phyloP scores from a whole-genome alignment of 1,140 invertebrate genomes.

The Propsilocerus akamusi region DNA sequence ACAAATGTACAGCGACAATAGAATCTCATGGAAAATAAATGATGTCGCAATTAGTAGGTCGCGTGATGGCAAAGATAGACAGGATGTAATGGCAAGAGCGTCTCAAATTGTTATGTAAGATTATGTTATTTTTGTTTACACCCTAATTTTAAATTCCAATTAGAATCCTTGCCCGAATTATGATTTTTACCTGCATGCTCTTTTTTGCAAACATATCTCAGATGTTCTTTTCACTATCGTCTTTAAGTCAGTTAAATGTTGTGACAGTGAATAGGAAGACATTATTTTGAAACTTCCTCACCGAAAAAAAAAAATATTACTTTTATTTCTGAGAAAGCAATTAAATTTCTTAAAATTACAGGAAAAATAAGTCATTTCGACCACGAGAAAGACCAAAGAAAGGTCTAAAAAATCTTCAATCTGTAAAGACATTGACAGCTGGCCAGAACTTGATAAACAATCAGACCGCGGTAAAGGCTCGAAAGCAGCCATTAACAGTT shows the following conservation, averaged over 20 bases:
- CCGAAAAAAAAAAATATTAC: too few relatives aligned
- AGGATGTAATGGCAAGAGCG: constrained; percentile 49
- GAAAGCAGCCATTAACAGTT: constrained; percentile 80
- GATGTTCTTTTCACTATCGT: neutral
- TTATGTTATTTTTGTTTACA: constrained; percentile 1
- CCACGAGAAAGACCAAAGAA: constrained; percentile 60
- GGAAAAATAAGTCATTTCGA: constrained; percentile 80
- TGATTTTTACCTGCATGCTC: neutral
- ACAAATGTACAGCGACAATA: neutral
- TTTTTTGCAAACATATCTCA: constrained; percentile 1
- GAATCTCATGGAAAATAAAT: constrained; percentile 3
- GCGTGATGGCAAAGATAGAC: neutral
- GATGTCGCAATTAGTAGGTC: neutral
- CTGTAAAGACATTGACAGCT: constrained; percentile 65
- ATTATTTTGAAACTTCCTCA: too few relatives aligned
- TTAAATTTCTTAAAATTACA: too few relatives aligned
- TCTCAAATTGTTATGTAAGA: constrained; percentile 66
- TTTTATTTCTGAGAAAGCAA: too few relatives aligned
- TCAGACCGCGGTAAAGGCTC: constrained; percentile 36
- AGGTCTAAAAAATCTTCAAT: constrained; percentile 72
- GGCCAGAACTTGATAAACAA: constrained; percentile 9
- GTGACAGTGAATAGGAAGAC: constrained; percentile 1
- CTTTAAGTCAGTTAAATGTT: neutral
- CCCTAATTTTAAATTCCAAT: neutral
- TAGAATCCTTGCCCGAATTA: neutral